phyloP scores from a whole-genome alignment of 2,113 vertebrate species.

The Grammomys surdaster region DNA sequence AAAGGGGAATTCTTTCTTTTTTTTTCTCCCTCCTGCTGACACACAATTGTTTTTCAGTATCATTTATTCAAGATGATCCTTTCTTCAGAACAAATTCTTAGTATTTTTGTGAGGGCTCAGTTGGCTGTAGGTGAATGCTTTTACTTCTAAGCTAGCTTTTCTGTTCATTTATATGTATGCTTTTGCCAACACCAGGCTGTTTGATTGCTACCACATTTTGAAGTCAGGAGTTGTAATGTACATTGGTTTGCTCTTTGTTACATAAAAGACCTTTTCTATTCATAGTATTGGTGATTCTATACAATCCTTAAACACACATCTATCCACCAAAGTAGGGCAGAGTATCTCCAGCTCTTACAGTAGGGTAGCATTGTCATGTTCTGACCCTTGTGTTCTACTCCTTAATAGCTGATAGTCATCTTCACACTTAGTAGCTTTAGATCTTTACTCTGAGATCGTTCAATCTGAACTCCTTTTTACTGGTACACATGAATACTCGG shows the following conservation, averaged over 20 bases:
- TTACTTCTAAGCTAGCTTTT: background rate
- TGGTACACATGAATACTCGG: background rate
- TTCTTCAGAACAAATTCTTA: background rate
- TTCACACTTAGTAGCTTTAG: background rate
- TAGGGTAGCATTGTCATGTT: background rate
- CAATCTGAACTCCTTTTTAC: background rate
- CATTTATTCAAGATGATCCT: background rate
- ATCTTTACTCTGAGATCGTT: background rate
- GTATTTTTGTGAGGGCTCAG: background rate
- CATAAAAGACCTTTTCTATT: background rate
- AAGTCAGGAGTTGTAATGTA: background rate
- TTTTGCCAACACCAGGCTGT: background rate
- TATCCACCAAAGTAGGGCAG: background rate
- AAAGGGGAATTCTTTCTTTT: background rate
- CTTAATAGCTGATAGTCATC: background rate
- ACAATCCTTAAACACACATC: background rate
- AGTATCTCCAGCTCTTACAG: background rate
- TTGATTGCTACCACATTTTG: background rate
- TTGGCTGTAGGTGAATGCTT: background rate
- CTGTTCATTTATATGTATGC: background rate
- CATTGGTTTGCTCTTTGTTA: background rate
- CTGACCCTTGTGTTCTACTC: background rate
- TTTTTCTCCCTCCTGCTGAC: background rate
- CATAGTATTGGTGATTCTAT: background rate
- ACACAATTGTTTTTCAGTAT: background rate